Evolutionary conservation across 2,113 vertebrate genomes (phyloP), one percentile per base, ranked within the genome.

Genomic region (Clupea harengus): DNA sequence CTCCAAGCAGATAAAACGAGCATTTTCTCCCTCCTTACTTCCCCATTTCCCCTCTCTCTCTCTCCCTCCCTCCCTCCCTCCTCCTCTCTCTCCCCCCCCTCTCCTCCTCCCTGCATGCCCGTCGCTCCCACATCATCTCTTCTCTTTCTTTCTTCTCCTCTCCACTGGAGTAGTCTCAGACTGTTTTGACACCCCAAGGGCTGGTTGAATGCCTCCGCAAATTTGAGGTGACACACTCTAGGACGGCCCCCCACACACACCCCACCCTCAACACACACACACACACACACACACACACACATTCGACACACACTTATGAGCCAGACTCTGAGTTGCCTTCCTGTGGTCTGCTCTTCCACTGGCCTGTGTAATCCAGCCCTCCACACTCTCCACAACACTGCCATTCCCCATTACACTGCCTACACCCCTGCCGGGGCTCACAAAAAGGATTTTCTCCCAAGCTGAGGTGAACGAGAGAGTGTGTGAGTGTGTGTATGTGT

Each of bases 1-100:
- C 83, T 47, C 45, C 45, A 32, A 84, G 83, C 60, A 84, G 64
- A 84, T 84, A 75, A 84, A 84, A 46, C 20, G 57, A 22, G 22
- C 83, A 17, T 10, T 67, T 57, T 72, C 20, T 44, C 20, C 39
- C 52, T 10, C 18, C 13, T 84, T 28, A 28, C 64, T 67, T n/a
- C 1, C 64, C 8, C n/a, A 5, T 67, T 67, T 13, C 22, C 64
- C 7, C 22, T 25, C 5, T 67, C n/a, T 28, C 7, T 32, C 64
- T 11, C 64, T 28, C 64, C 32, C n/a, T 28, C n/a, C 0, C 64
- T 25, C 64, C 11, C 82, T 82, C 28, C 15, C 82, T 54, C n/a
- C 32, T n/a, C 17, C 82, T 28, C 82, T 39, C 11, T 15, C 81
- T 54, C 82, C 7, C 22, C 54, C 82, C 32, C 9, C 39, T 49